These are phyloP conservation scores for Drosophila kanekoi DNA, from an alignment of 2,888 invertebrate genomes.

Conservation along the genomic window DNA sequence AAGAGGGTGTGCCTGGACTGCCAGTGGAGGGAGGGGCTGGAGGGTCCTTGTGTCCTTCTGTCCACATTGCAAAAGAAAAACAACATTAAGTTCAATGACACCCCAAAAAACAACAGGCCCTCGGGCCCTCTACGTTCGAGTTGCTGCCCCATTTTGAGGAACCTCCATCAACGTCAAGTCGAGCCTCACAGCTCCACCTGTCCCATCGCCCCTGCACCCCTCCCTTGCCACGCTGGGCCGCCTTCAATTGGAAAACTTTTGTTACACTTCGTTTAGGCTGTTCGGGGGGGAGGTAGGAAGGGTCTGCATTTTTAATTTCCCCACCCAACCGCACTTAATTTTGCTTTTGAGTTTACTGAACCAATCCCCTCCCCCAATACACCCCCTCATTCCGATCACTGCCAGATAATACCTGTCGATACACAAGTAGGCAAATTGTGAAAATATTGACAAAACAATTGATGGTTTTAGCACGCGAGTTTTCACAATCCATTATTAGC, in stretches of 20 bases:
- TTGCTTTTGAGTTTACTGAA: slow-evolving; percentile 47
- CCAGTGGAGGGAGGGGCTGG: neutral
- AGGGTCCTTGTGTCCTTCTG: slow-evolving; percentile 28
- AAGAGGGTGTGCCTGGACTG: too few species aligned
- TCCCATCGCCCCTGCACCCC: too few species aligned
- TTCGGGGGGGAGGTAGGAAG: neutral
- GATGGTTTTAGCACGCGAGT: slow-evolving; percentile 65
- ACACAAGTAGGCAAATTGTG: slow-evolving; percentile 63
- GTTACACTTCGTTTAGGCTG: slow-evolving; percentile 56
- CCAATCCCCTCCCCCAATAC: slow-evolving; percentile 27
- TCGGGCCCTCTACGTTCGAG: slow-evolving; percentile 40
- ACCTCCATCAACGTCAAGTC: slow-evolving; percentile 73
- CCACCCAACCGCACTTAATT: slow-evolving; percentile 26
- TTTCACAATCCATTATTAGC: slow-evolving; percentile 6
- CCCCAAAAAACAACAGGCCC: slow-evolving; percentile 52
- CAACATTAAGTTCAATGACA: slow-evolving; percentile 76
- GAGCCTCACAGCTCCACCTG: slow-evolving; percentile 10
- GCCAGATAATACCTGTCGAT: slow-evolving; percentile 60
- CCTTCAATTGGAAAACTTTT: slow-evolving; percentile 74
- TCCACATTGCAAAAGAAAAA: slow-evolving; percentile 46
- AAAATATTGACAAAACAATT: slow-evolving; percentile 81
- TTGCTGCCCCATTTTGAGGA: slow-evolving; percentile 38
- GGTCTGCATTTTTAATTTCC: slow-evolving; percentile 47
- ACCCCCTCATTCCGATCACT: neutral
- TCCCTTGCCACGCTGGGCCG: slow-evolving; percentile 6